Percentiles rank a stretch among this genome's conserved stretches.
These are phyloP conservation scores for Capreolus pygargus DNA, from an alignment of 2,113 vertebrate species.

Conservation along the genomic window DNA sequence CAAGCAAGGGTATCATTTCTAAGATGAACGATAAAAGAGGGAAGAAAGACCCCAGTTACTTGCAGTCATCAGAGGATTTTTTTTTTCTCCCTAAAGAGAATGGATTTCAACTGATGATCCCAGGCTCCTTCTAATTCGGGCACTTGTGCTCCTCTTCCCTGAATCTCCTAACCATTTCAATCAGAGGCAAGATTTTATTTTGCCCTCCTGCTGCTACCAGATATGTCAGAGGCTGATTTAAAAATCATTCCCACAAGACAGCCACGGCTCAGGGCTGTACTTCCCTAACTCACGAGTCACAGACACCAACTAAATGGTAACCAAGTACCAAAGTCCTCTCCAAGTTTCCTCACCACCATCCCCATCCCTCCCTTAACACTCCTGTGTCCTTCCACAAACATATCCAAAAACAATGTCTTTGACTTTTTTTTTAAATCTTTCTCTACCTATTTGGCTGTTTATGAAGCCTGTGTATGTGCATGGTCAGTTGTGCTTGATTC, in stretches of 20 bases:
- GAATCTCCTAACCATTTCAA: background rate
- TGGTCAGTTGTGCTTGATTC: background rate
- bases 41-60: slow-evolving; percentile 8
- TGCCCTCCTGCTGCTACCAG: slow-evolving; percentile 34
- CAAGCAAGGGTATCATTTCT: slow-evolving; percentile 37
- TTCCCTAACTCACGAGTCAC: background rate
- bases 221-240: background rate
- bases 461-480: background rate
- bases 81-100: slow-evolving; percentile 13
- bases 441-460: background rate
- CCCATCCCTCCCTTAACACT: background rate
- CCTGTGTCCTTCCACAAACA: background rate
- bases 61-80: slow-evolving; percentile 16
- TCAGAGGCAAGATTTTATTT: slow-evolving; percentile 35
- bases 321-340: background rate
- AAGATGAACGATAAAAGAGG: slow-evolving; percentile 30
- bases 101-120: background rate
- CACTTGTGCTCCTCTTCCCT: background rate
- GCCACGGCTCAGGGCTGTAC: background rate
- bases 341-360: background rate
- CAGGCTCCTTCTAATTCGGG: background rate
- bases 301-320: background rate
- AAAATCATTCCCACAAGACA: slow-evolving; percentile 52
- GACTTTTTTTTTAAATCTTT: background rate
- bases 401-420: background rate